Percentiles rank a stretch among this genome's conserved stretches.
These are phyloP conservation scores for Tortrix viridana DNA, from an alignment of 2,888 invertebrate species.

Conservation along the genomic window DNA sequence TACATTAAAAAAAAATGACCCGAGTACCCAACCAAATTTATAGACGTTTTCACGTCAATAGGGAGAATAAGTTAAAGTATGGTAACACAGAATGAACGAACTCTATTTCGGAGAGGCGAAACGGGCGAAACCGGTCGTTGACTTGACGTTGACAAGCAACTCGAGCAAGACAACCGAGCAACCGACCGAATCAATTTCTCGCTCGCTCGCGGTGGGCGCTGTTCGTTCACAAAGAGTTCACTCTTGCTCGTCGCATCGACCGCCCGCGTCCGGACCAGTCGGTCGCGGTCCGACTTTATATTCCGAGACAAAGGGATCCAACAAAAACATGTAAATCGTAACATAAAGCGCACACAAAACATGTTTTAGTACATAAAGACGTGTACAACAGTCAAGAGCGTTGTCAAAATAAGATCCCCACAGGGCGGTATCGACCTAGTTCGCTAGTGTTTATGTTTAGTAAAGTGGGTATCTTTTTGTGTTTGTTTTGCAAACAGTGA, in stretches of 20 bases:
- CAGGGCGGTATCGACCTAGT: conserved; percentile 52
- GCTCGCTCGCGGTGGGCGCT: conserved; percentile 31
- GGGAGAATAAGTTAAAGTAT: no score
- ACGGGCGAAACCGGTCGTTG: conserved; percentile 34
- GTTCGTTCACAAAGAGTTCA: conserved; percentile 11
- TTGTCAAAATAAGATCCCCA: conserved; percentile 29
- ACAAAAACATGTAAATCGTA: conserved; percentile 59
- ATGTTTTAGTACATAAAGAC: conserved; percentile 38
- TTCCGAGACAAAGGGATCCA: conserved; percentile 52
- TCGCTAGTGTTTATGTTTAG: conserved; percentile 72
- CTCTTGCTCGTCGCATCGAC: conserved; percentile 47
- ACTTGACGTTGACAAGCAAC: conserved; percentile 10
- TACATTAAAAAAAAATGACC: no score
- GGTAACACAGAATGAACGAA: conserved; percentile 37
- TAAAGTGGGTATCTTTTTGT: conserved; percentile 63
- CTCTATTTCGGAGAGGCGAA: conserved; percentile 13
- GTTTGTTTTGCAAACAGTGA: conserved; percentile 78
- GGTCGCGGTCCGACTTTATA: conserved; percentile 41
- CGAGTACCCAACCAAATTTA: no score
- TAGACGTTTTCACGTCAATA: no score
- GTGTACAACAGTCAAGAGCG: conserved; percentile 33
- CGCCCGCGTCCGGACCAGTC: conserved; percentile 44
- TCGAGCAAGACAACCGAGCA: no score
- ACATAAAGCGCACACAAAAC: conserved; percentile 56
- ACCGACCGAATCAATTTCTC: conserved; percentile 39